These are phyloP conservation scores for Orestias chungarensis DNA, from an alignment of 2,797 vertebrate genomes.

Conservation along the genomic window DNA sequence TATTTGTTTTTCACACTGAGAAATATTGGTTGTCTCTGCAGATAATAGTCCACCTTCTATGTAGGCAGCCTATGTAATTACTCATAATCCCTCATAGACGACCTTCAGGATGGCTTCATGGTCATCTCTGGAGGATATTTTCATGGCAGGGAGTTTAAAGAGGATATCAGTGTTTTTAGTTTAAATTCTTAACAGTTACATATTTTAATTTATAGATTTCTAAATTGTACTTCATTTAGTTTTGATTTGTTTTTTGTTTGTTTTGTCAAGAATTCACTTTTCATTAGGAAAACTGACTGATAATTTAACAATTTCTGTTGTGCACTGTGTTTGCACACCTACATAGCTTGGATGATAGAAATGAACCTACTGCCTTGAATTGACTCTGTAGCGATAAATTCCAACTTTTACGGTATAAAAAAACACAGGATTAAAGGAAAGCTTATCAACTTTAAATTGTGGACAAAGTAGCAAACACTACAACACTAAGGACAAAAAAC, in stretches of 20 bases:
- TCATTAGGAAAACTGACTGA: neutral
- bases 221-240: neutral
- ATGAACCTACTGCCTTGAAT: constrained; percentile 56
- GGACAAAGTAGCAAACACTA: constrained; percentile 32
- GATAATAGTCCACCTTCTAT: constrained; percentile 32
- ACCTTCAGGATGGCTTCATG: constrained; percentile 28
- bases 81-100: constrained; percentile 22
- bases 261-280: constrained; percentile 5
- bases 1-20: constrained; percentile 23
- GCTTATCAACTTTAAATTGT: constrained; percentile 50
- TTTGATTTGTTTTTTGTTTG: neutral
- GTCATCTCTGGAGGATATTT: constrained; percentile 25
- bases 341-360: constrained; percentile 48
- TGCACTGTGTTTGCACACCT: constrained; percentile 29
- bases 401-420: constrained; percentile 49
- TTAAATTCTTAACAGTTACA: neutral
- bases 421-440: constrained; percentile 52
- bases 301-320: constrained; percentile 29
- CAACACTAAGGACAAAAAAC: constrained; percentile 13
- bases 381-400: constrained; percentile 49
- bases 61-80: constrained; percentile 19
- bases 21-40: constrained; percentile 35
- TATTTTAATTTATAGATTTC: neutral
- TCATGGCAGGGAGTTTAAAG: constrained; percentile 11
- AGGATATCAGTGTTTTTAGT: constrained; percentile 3